Percentiles rank a stretch among this genome's conserved stretches.
Evolutionary conservation across 2,888 invertebrate species (phyloP).

Genomic region (Pachydiplax longipennis): DNA sequence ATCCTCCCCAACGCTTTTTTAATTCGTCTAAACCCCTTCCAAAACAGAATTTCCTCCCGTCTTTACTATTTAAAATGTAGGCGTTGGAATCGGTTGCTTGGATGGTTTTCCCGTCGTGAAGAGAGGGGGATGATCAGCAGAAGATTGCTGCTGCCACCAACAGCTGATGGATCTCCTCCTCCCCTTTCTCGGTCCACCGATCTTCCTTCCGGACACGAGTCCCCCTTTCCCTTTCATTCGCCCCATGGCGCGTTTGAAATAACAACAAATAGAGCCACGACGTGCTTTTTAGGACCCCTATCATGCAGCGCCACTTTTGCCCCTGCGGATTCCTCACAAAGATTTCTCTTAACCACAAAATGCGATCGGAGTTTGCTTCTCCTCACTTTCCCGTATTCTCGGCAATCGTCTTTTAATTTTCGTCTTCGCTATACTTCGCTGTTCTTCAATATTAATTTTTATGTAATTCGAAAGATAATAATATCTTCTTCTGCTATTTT

Average conservation of each 20-base stretch:
- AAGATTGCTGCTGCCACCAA: slow-evolving; percentile 44
- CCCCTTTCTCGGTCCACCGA: slow-evolving; percentile 19
- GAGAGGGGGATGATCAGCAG: slow-evolving; percentile 25
- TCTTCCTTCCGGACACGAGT: not conserved
- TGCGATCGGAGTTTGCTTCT: too few species aligned
- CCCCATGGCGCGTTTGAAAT: not conserved
- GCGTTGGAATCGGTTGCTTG: not conserved
- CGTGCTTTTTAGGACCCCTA: not conserved
- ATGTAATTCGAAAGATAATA: too few species aligned
- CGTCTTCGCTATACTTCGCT: too few species aligned
- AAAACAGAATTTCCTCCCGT: too few species aligned
- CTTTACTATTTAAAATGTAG: too few species aligned
- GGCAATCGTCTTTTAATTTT: too few species aligned
- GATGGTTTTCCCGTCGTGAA: not conserved
- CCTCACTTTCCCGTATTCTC: too few species aligned
- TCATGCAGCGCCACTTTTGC: not conserved
- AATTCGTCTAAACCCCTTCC: too few species aligned
- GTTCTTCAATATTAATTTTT: too few species aligned
- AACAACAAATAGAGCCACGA: slow-evolving; percentile 25
- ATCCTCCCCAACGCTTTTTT: too few species aligned
- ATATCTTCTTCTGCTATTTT: too few species aligned
- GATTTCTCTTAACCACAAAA: not conserved
- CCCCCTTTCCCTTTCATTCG: slow-evolving; percentile 32
- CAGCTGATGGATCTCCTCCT: slow-evolving; percentile 44
- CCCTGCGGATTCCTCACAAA: not conserved